Evolutionary conservation across 2,113 vertebrate genomes (phyloP), one percentile per base, ranked within the genome.

Genomic region (Tetrao urogallus): DNA sequence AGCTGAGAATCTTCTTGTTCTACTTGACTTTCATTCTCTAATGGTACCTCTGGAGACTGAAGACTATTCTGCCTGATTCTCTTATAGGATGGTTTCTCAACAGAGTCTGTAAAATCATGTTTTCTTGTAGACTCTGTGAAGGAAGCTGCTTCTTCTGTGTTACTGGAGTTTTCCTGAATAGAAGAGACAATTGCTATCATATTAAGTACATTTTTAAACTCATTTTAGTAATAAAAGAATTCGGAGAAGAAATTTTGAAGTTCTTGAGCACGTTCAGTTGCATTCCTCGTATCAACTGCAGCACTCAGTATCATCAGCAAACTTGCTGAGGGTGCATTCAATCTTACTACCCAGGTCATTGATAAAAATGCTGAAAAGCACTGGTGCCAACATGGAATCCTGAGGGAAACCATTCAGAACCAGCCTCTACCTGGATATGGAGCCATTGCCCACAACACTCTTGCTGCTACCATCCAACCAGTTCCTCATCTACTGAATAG

Each of bases 131-230:
- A 15, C 36, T 89, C 61, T 61, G 74, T 85, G 43, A 70, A 47
- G 47, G 61, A 69, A n/a, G 48, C n/a, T 48, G 43, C 24, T 86
- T 92, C 89, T 54, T 61, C 50, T 40, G 5, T 6, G 17, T 77
- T 50, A 77, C 38, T 38, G 15, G 42, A 70, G 21, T 72, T 89
- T 32, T 75, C 60, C 96, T 97, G 47, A 85, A 87, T 9, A 92
- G 52, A 91, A 19, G 40, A 90, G 47, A 91, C 48, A 75, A 77
- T 63, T 63, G 77, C 2, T 30, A 43, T 16, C 1, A 5, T 48
- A 66, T 56, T 67, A 65, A 83, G 16, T 30, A 3, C 42, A 76
- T 54, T 80, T 80, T 56, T n/a, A 85, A 85, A 43, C 6, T 32
- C 12, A 6, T 54, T 94, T 91, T 65, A 8, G 18, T 69, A 58